Evolutionary conservation across 2,888 invertebrate species (phyloP), one percentile per base, ranked within the genome.

Genomic region (Callosobruchus maculatus): DNA sequence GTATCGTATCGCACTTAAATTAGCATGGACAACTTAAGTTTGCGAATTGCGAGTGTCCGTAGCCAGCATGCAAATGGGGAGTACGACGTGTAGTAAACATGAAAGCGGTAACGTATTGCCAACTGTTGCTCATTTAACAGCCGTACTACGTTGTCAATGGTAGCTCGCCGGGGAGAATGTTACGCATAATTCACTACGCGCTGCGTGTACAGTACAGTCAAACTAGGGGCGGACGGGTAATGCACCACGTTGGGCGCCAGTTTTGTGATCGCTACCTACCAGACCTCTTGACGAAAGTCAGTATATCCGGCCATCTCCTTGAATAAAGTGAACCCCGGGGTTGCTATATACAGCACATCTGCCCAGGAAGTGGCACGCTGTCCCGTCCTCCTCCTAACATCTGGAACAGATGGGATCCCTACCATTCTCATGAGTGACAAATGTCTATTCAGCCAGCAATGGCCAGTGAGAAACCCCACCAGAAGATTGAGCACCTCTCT

Each of bases 21-120:
- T 71, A 71, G 22, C 71, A 71, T 71, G 21, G 71, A 71, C 71
- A 71, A 71, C 71, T 71, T 71, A 71, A 71, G 71, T 71, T 71
- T 71, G 22, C 21, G 30, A 30, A 21, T 26, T 22, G 69, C 69
- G 69, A 22, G 22, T 21, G 69, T 22, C 20, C 69, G 21, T 20
- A 20, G 22, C 13, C 4, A 1, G 69, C 22, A 69, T 22, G 22
- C 69, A 22, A 69, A 69, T 22, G 9, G 9, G 68, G 69, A 69
- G 69, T 22, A 5, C 69, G 69, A n/a, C 69, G 69, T 22, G 69
- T 69, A 22, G 22, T 49, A 49, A 49, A 49, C 49, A 49, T 49
- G 5, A 49, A 18, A 5, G 49, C 13, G 7, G 49, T 49, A 49
- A 49, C 49, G 49, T 49, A 49, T 49, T 49, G 49, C 49, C 13